phyloP scores from a whole-genome alignment of 2,888 invertebrate genomes.

The Lymantria monacha region DNA sequence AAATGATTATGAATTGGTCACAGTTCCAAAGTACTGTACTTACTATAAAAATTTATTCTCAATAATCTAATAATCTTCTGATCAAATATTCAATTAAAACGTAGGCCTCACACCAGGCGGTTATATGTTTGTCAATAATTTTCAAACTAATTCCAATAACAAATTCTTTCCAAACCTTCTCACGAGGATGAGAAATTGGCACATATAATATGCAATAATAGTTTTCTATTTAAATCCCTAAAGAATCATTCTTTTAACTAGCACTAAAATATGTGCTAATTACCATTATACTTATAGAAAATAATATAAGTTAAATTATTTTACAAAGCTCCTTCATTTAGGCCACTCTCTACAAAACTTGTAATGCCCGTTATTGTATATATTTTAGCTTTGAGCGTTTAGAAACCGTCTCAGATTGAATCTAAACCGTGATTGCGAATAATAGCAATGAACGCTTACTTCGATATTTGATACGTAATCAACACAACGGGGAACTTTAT shows the following conservation, averaged over 20 bases:
- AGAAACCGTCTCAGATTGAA: slow-evolving; percentile 57
- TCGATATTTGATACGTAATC: slow-evolving; percentile 25
- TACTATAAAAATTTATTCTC: too few relatives aligned
- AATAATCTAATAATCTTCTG: too few relatives aligned
- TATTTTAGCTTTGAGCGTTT: slow-evolving; percentile 32
- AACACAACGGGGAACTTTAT: slow-evolving; percentile 40
- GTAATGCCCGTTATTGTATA: slow-evolving; percentile 42
- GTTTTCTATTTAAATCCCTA: too few relatives aligned
- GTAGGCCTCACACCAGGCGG: too few relatives aligned
- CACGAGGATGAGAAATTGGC: too few relatives aligned
- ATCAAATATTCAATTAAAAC: too few relatives aligned
- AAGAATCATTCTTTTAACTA: not conserved
- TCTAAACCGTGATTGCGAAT: slow-evolving; percentile 54
- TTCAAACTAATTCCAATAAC: too few relatives aligned
- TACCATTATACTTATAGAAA: not conserved
- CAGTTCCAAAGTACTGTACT: too few relatives aligned
- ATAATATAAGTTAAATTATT: not conserved
- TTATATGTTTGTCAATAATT: too few relatives aligned
- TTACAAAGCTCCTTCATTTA: slow-evolving; percentile 2
- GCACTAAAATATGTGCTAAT: not conserved
- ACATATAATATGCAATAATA: too few relatives aligned
- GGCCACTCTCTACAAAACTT: slow-evolving; percentile 12
- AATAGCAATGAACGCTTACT: slow-evolving; percentile 35
- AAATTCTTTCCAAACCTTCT: too few relatives aligned
- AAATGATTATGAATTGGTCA: too few relatives aligned